Evolutionary conservation across 2,113 vertebrate genomes (phyloP), one percentile per base, ranked within the genome.

Genomic region (Mirounga angustirostris): DNA sequence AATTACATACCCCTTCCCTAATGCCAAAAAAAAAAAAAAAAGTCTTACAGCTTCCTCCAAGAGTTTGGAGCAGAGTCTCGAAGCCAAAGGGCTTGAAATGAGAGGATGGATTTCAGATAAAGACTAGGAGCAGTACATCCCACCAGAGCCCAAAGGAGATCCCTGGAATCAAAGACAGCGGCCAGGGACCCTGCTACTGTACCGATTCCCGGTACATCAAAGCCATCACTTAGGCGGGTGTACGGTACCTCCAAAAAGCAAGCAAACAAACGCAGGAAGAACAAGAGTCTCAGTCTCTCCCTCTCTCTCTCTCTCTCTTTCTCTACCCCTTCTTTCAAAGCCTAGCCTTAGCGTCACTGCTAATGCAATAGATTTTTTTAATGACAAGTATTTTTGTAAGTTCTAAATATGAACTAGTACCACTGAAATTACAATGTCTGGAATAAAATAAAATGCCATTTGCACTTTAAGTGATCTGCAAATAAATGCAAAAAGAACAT

Each of bases 81-180:
- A 98, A 98, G 97, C 97, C 97, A 98, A 98, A 98, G 96, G 97
- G 97, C 94, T 98, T 98, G 90, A 98, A 98, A 98, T 97, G 97
- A 98, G 93, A 96, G 97, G 96, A 97, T 98, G 95, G 96, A 87
- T 98, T 98, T 98, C 98, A 97, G 95, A 98, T 98, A 98, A 98
- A 98, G 97, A 96, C 93, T 97, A 94, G 95, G 95, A 95, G 88
- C 89, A 8, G 96, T 82, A 91, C 95, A 98, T 97, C 98, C 97
- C 98, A 96, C 94, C 94, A 98, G 95, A 98, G 85, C 96, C 98
- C 96, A 98, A 71, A 98, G 97, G 95, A 97, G 97, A 97, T 92
- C 91, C 95, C 96, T 97, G 92, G 95, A 97, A 97, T 98, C 97
- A 98, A 98, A 98, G 97, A 93, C 92, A 98, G 95, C 94, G 97